Percentiles rank a stretch among this genome's conserved stretches.
phyloP scores from a whole-genome alignment of 2,888 invertebrate genomes.

The Sinelater perroti region DNA sequence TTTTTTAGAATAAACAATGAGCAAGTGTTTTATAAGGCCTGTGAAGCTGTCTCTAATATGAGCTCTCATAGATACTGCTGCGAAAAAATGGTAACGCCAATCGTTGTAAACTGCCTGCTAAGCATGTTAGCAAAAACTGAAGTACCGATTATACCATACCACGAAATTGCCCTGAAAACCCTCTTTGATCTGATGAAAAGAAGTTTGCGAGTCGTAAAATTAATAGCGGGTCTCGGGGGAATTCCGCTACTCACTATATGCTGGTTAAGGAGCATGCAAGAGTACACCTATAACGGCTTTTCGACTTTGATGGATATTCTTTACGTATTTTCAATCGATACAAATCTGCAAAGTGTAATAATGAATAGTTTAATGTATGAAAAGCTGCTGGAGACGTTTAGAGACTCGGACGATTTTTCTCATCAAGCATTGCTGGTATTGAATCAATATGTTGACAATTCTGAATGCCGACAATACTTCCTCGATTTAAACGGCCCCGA shows the following conservation, averaged over 20 bases:
- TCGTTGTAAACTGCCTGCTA: slow-evolving; percentile 26
- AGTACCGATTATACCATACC: slow-evolving; percentile 26
- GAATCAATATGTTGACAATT: slow-evolving; percentile 20
- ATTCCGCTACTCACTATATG: slow-evolving; percentile 4
- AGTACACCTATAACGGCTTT: slow-evolving; percentile 19
- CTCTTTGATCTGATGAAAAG: slow-evolving; percentile 23
- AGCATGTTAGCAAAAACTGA: slow-evolving; percentile 6
- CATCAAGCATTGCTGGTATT: slow-evolving; percentile 14
- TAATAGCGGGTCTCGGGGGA: slow-evolving; percentile 15
- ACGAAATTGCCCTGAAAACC: slow-evolving; percentile 30
- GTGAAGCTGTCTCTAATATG: slow-evolving; percentile 25
- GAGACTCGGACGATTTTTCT: slow-evolving; percentile 18
- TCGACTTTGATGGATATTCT: slow-evolving; percentile 17
- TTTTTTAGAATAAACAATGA: slow-evolving; percentile 31
- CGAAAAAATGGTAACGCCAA: slow-evolving; percentile 31
- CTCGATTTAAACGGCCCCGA: slow-evolving; percentile 16
- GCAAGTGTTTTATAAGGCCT: slow-evolving; percentile 26
- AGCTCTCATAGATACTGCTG: slow-evolving; percentile 31
- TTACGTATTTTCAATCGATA: slow-evolving; percentile 13
- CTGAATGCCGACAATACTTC: slow-evolving; percentile 27
- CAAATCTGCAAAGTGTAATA: neutral
- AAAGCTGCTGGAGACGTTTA: slow-evolving; percentile 14
- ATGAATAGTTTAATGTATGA: slow-evolving; percentile 16
- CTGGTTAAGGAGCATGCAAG: slow-evolving; percentile 4
- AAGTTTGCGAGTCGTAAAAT: slow-evolving; percentile 11